Evolutionary conservation across 1,140 invertebrate genomes (phyloP).

Genomic region (Pomacea maculata): DNA sequence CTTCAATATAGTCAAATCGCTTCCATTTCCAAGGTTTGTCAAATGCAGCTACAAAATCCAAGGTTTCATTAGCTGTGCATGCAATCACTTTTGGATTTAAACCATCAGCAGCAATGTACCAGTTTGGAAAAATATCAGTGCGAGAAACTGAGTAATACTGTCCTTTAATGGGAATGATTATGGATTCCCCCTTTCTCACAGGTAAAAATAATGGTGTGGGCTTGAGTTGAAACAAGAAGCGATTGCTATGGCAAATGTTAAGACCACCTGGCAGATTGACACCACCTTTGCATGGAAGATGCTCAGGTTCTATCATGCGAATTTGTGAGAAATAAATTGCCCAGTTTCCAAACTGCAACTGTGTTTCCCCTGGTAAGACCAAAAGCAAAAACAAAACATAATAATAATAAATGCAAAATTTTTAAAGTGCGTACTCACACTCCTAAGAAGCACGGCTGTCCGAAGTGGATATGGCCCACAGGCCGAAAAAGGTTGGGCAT

Average conservation of each 20-base stretch:
- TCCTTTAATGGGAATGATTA: slow-evolving; percentile 41
- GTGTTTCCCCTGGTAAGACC: slow-evolving; percentile 36
- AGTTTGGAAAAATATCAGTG: slow-evolving; percentile 46
- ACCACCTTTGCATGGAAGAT: slow-evolving; percentile 31
- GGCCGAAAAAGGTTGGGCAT: no score
- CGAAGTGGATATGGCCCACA: no score
- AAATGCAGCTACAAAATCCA: slow-evolving; percentile 51
- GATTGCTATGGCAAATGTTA: slow-evolving; percentile 50
- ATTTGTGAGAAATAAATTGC: slow-evolving; percentile 54
- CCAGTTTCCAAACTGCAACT: slow-evolving; percentile 40
- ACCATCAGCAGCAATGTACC: slow-evolving; percentile 42
- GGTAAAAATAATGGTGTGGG: slow-evolving; percentile 41
- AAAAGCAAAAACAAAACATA: slow-evolving; percentile 32
- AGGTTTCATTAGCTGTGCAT: slow-evolving; percentile 44
- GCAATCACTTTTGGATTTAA: slow-evolving; percentile 39
- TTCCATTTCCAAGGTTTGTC: slow-evolving; percentile 44
- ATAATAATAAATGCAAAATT: slow-evolving; percentile 26
- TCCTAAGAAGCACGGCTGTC: slow-evolving; percentile 21
- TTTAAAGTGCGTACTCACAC: background rate
- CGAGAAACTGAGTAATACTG: slow-evolving; percentile 50
- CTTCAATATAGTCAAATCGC: slow-evolving; percentile 41
- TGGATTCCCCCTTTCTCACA: slow-evolving; percentile 31
- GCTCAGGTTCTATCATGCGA: slow-evolving; percentile 49
- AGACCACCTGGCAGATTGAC: slow-evolving; percentile 34
- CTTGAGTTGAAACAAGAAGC: slow-evolving; percentile 48